These are phyloP conservation scores for Conops quadrifasciatus DNA, from an alignment of 2,888 invertebrate species.

Conservation along the genomic window DNA sequence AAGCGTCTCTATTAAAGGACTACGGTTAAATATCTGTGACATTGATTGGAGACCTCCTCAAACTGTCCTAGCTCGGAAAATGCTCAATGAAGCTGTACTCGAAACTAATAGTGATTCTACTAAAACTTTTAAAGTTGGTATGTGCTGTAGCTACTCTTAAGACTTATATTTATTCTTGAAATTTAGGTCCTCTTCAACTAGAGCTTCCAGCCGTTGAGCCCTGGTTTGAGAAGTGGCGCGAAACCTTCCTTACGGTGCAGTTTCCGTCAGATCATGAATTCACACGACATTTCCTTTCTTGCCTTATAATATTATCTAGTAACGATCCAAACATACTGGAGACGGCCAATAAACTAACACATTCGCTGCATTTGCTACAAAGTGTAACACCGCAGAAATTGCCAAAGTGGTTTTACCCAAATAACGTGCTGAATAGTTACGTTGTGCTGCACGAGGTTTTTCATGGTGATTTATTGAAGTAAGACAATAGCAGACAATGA, in stretches of 20 bases:
- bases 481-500: constrained; percentile 57
- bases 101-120: constrained; percentile 70
- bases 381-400: constrained; percentile 78
- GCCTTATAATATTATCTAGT: constrained; percentile 79
- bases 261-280: constrained; percentile 96
- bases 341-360: constrained; percentile 80
- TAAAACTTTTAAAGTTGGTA: constrained; percentile 69
- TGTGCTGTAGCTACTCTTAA: constrained; percentile 28
- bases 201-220: constrained; percentile 81
- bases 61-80: constrained; percentile 82
- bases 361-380: constrained; percentile 82
- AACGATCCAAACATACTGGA: constrained; percentile 81
- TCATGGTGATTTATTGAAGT: constrained; percentile 77
- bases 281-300: constrained; percentile 86
- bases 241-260: constrained; percentile 86
- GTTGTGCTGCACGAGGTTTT: constrained; percentile 87
- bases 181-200: constrained; percentile 68
- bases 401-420: constrained; percentile 82
- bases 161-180: background rate
- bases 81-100: constrained; percentile 84
- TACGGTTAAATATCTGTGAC: constrained; percentile 82
- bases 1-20: constrained; percentile 75
- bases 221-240: constrained; percentile 97
- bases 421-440: constrained; percentile 86
- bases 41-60: constrained; percentile 83